These are phyloP conservation scores for Tinamus major DNA, from an alignment of 2,797 vertebrate species.

Conservation along the genomic window DNA sequence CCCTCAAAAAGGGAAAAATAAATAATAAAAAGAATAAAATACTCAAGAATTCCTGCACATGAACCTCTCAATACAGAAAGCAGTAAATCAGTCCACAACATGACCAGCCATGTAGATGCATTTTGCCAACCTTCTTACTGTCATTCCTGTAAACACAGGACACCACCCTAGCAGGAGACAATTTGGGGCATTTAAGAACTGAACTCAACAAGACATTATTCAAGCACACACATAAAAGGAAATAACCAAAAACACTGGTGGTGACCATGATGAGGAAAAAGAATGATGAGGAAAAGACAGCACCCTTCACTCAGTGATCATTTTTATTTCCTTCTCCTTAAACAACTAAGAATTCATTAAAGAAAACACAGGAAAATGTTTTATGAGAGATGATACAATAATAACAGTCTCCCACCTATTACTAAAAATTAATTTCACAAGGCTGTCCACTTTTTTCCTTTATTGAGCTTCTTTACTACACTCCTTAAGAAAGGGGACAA, in stretches of 20 bases:
- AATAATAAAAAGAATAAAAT: not conserved
- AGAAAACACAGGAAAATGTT: not conserved
- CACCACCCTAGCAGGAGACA: conserved; percentile 3
- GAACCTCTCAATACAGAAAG: not conserved
- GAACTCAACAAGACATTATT: not conserved
- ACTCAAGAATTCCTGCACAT: not conserved
- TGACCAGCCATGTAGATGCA: not conserved
- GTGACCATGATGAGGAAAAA: too few species aligned
- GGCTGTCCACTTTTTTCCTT: not conserved
- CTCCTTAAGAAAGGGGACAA: not conserved
- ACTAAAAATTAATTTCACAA: not conserved
- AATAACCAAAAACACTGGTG: not conserved
- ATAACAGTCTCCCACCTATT: not conserved
- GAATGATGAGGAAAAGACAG: fast-evolving
- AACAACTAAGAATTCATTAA: not conserved
- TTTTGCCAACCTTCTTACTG: not conserved
- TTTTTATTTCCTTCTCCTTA: not conserved
- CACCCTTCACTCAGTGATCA: not conserved
- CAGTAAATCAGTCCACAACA: not conserved
- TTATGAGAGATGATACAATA: not conserved
- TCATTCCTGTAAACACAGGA: conserved; percentile 6
- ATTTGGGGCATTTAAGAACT: not conserved
- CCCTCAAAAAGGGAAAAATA: not conserved
- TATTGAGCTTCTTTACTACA: not conserved
- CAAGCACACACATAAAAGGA: not conserved